Base-by-base conservation (phyloP, 1,140 invertebrate genomes). In the Drosophila repleta region DNA sequence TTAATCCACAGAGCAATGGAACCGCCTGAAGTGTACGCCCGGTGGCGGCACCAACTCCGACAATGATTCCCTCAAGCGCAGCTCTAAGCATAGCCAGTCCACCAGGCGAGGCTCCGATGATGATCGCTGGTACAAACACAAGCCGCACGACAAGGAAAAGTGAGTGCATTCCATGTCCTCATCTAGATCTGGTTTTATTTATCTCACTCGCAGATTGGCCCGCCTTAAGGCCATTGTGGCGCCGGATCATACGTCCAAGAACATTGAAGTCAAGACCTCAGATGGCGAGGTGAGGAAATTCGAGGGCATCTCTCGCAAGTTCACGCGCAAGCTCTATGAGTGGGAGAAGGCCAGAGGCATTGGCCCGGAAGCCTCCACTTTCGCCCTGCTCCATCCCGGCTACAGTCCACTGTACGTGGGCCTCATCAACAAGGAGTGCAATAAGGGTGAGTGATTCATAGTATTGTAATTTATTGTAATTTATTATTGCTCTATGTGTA, bases 321-420 rank as follows among this genome's bases (percentile, higher is more conserved):
- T 97, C 89, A 97, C 96, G 0, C 95, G 96, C 37, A 97, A 97
- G 88, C 92, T 98, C 0, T 97, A 97, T 90, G 96, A 98, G 90
- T 98, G 97, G 97, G 97, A 98, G 90, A 96, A 97, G 69, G 95
- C 96, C 26, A 92, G 94, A 49, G 96, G 96, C 3, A 96, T 97
- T 52, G 95, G 94, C 0, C 96, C 95, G 0, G 96, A 96, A 91
- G 94, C 94, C 0, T 97, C 96, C 0, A 97, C 96, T 0, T 96
- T 97, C 65, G 95, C 96, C 0, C 89, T 97, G 0, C 92, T 97
- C 0, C 94, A 94, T 79, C 94, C 94, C 0, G 93, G 93, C 8
- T 93, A 94, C 77, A 90, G 90, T 51, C 91, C 92, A 52, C 79
- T 91, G 7, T 82, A 90, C 62, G 89, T 91, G 24, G 64, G 80